Evolutionary conservation across 2,888 invertebrate genomes (phyloP), one percentile per base, ranked within the genome.

Genomic region (Synergus itoensis): DNA sequence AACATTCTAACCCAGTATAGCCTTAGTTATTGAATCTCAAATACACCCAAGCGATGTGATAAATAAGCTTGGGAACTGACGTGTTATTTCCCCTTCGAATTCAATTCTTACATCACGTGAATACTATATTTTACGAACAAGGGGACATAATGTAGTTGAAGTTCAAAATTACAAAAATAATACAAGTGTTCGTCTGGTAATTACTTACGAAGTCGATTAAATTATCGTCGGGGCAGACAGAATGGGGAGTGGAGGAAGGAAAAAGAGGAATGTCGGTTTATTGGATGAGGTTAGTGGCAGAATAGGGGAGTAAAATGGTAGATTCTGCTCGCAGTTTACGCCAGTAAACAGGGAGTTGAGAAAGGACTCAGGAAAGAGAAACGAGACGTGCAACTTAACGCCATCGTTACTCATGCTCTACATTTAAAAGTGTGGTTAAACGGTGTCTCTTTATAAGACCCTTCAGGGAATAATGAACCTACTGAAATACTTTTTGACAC

Each of bases 11-110:
- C 45, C 78, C 76, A 60, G 73, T 81, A 81, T 80, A 79, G 18
- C 63, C 78, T 48, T 69, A 80, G 79, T 82, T 85, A 84, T 84
- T 84, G 84, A 87, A 86, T 88, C 86, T 84, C 86, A 86, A 88
- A 86, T 83, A 79, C 77, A 69, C 57, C 57, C 79, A 45, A 12
- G 2, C 12, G 76, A 81, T 78, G 83, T 80, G 79, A 87, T 84
- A 87, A 86, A 87, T 87, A 86, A 86, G 82, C 80, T 82, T n/a
- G n/a, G 1, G n/a, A 5, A 41, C 65, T 67, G 43, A 41, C 43
- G 14, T 67, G 43, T 3, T n/a, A 65, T 65, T 40, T 41, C n/a
- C 18, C 9, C 41, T 40, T 18, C 16, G 11, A n/a, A 41, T 65
- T 16, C 11, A 65, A 16, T 65, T 65, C n/a, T 40, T 64, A 40